Evolutionary conservation across 64 coral and sea anemone genomes (phyloP).

Genomic region (Porites lutea): DNA sequence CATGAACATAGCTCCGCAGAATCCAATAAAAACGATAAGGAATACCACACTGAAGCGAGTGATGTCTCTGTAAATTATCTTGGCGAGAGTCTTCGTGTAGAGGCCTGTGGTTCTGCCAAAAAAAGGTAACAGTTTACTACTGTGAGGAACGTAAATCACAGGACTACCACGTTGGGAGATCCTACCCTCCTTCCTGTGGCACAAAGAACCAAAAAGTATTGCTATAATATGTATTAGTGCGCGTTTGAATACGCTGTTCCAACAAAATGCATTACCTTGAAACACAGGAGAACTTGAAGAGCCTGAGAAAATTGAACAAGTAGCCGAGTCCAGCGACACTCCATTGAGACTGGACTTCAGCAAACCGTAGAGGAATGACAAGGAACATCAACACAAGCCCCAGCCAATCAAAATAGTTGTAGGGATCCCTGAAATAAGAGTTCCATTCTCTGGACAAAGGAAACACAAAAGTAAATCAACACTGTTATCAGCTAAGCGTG

Average conservation of each 20-base stretch:
- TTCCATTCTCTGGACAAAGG: constrained; percentile 59
- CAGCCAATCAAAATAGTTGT: constrained; percentile 86
- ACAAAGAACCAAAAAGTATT: neutral
- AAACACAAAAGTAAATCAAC: neutral
- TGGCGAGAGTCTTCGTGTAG: constrained; percentile 88
- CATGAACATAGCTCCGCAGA: constrained; percentile 69
- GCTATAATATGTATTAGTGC: too few species aligned
- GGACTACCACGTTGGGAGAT: neutral
- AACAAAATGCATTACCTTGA: constrained; percentile 57
- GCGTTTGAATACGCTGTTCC: neutral
- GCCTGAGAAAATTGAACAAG: constrained; percentile 81
- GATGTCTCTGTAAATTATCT: constrained; percentile 75
- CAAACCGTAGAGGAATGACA: constrained; percentile 78
- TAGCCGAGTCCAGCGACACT: constrained; percentile 70
- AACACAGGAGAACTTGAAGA: constrained; percentile 92
- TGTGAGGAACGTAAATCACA: neutral
- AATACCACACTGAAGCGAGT: constrained; percentile 68
- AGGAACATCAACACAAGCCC: constrained; percentile 71
- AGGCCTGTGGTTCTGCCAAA: constrained; percentile 72
- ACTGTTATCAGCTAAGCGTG: neutral
- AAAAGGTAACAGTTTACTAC: neutral
- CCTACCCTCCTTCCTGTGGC: too few species aligned
- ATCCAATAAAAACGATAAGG: constrained; percentile 57
- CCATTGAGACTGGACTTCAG: constrained; percentile 66
- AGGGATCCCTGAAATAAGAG: constrained; percentile 66